These are phyloP conservation scores for Excalfactoria chinensis DNA, from an alignment of 2,113 vertebrate species.

Conservation along the genomic window DNA sequence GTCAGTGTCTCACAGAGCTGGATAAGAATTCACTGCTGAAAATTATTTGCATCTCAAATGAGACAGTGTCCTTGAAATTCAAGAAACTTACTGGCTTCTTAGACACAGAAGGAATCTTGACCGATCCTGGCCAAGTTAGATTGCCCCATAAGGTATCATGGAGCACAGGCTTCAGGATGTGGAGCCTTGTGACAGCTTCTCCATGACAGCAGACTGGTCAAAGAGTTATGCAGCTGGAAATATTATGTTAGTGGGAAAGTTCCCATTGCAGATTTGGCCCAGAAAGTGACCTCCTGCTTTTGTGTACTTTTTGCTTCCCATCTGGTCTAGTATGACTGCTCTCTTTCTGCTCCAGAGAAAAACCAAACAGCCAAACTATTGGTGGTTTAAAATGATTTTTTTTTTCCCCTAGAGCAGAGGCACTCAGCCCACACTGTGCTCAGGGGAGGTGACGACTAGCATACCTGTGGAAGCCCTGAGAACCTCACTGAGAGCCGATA, in stretches of 20 bases:
- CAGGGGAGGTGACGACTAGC: neutral
- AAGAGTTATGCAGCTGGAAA: neutral
- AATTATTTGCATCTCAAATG: neutral
- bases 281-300: neutral
- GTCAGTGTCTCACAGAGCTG: neutral
- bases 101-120: neutral
- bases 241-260: neutral
- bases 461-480: constrained; percentile 67
- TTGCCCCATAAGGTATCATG: neutral
- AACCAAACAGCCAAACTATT: neutral
- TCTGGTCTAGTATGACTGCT: neutral
- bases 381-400: neutral
- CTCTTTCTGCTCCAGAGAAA: neutral
- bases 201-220: neutral
- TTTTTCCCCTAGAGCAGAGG: neutral
- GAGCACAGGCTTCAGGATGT: neutral
- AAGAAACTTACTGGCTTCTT: neutral
- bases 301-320: neutral
- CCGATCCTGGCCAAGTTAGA: neutral
- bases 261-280: neutral
- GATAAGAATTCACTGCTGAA: neutral
- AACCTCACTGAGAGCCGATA: constrained; percentile 54
- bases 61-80: neutral
- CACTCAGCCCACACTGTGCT: neutral
- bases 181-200: neutral